Conservation (phyloP, 2,888 invertebrate genomes). For the Tetrapedia diversipes region DNA sequence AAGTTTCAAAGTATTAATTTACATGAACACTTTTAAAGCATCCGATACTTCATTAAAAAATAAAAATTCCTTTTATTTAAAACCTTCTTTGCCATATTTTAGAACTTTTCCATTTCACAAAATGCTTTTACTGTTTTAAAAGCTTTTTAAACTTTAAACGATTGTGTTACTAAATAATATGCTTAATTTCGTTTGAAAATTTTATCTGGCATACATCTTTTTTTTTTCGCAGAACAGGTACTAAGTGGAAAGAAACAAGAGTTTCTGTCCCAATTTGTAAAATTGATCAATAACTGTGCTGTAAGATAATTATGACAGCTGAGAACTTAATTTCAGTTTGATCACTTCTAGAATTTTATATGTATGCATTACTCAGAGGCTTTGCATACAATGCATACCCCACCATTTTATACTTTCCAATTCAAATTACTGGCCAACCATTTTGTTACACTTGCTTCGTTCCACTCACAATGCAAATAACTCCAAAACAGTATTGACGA, state of each 20-base stretch:
- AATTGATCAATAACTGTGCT: background rate
- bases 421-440: background rate
- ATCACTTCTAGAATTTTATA: background rate
- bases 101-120: too few relatives aligned
- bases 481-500: background rate
- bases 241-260: background rate
- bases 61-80: background rate
- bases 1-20: background rate
- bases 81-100: too few relatives aligned
- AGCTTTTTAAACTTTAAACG: too few relatives aligned
- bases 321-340: background rate
- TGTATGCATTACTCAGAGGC: background rate
- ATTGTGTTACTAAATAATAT: too few relatives aligned
- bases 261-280: background rate
- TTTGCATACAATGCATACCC: background rate
- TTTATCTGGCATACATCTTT: background rate
- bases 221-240: background rate
- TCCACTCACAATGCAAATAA: conserved; percentile 5
- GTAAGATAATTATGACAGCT: background rate
- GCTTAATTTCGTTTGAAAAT: background rate
- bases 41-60: background rate
- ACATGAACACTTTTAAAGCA: background rate
- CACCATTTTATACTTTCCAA: background rate
- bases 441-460: background rate
- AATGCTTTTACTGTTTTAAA: too few relatives aligned